Base-by-base conservation (phyloP, 1,140 invertebrate species). In the Ips nitidus region DNA sequence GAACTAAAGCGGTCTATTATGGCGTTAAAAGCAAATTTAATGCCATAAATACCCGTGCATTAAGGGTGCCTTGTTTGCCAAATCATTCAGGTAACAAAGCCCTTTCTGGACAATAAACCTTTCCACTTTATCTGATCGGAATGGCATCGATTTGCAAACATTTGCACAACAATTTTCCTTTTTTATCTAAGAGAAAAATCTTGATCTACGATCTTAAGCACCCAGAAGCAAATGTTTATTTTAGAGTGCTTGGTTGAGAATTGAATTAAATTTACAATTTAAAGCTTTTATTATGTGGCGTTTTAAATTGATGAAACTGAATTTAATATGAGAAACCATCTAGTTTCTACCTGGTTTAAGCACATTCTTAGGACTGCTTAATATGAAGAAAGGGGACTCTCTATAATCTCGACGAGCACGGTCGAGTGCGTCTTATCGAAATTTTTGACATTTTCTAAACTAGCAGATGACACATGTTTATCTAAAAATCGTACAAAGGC, bases 381-480 rank as follows among this genome's bases (percentile, higher is more conserved):
- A 45, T 69, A 60, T 52, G 66, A 60, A 62, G 22, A 22, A 61
- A 69, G 52, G 42, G 41, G 60, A 63, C 61, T 71, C 59, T 22
- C 22, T 22, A 22, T 66, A 66, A 66, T 47, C 45, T n/a, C 45
- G 45, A 47, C 7, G 42, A 59, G 7, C 55, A 72, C 61, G 71
- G 53, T 72, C 58, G 71, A 72, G 71, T 72, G 61, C 66, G 41
- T 69, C 71, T 50, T 61, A 68, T 69, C 67, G 61, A 72, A 69
- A 65, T 59, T 72, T 72, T 72, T 72, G 71, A 72, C 71, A 72
- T 72, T 69, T 72, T 61, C 41, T 43, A 62, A 68, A 45, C 61
- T 59, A 43, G 66, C 71, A 69, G 59, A 72, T 65, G 71, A 69
- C 67, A 69, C 60, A 64, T 72, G 71, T 72, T 72, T 72, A 68